A percentile compares a stretch with the other conserved stretches of the same genome.
Evolutionary conservation across 1,140 invertebrate species (phyloP).

Genomic region (Drosophila ohnishii): DNA sequence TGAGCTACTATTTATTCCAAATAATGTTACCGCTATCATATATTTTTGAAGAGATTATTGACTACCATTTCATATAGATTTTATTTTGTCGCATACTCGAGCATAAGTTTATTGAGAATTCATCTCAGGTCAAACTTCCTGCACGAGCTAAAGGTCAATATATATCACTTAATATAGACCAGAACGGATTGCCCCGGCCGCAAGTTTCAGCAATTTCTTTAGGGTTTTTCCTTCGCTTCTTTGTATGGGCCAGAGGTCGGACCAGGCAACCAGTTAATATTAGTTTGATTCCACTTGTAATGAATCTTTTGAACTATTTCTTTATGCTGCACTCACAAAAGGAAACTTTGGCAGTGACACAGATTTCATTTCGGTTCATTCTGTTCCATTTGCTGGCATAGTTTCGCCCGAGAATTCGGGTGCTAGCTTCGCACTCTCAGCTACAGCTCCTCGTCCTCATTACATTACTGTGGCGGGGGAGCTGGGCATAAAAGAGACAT

Average conservation of each 20-base stretch:
- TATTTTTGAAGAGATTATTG: neutral
- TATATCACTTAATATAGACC: slow-evolving; percentile 35
- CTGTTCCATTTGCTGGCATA: slow-evolving; percentile 34
- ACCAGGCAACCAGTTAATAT: slow-evolving; percentile 31
- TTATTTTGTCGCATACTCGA: neutral
- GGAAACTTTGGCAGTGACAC: slow-evolving; percentile 46
- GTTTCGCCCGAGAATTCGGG: slow-evolving; percentile 30
- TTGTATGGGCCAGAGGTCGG: neutral
- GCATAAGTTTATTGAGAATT: neutral
- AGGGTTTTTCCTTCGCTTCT: neutral
- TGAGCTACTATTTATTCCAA: too few relatives aligned
- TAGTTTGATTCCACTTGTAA: slow-evolving; percentile 52
- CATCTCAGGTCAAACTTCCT: slow-evolving; percentile 1
- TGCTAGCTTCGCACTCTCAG: slow-evolving; percentile 45
- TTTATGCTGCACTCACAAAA: slow-evolving; percentile 41
- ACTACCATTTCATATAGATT: neutral
- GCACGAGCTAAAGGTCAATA: slow-evolving; percentile 7
- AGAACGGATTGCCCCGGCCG: slow-evolving; percentile 27
- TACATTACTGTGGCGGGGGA: slow-evolving; percentile 50
- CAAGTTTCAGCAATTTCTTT: slow-evolving; percentile 18
- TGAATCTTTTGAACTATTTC: slow-evolving; percentile 51
- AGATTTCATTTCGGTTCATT: slow-evolving; percentile 41
- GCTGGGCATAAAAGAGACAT: slow-evolving; percentile 54
- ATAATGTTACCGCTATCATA: neutral
- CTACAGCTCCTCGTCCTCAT: slow-evolving; percentile 37